A percentile compares a stretch with the other conserved stretches of the same genome.
phyloP scores from a whole-genome alignment of 2,888 invertebrate genomes.

The Hoplodrina ambigua region DNA sequence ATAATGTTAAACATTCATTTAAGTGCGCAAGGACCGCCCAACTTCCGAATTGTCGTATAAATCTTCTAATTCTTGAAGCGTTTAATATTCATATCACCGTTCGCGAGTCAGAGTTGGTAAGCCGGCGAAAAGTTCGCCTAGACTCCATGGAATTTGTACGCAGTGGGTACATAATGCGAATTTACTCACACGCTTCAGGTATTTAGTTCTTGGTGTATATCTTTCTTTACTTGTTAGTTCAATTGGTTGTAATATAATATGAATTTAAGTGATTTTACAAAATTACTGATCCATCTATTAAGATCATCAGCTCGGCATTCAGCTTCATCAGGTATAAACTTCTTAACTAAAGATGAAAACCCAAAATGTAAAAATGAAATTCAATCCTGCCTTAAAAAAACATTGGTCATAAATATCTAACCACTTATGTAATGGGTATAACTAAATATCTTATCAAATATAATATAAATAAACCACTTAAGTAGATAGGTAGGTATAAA shows the following conservation, averaged over 20 bases:
- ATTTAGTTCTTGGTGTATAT: not conserved
- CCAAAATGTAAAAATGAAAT: too few species aligned
- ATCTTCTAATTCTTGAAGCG: conserved; percentile 88
- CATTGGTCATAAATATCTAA: too few species aligned
- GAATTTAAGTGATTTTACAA: not conserved
- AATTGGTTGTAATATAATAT: too few species aligned
- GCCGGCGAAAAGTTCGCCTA: conserved; percentile 60
- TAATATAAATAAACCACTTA: too few species aligned
- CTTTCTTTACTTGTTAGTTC: not conserved
- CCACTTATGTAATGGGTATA: too few species aligned
- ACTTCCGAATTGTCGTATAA: conserved; percentile 88
- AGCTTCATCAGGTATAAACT: too few species aligned
- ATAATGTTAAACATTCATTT: conserved; percentile 91
- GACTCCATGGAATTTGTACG: conserved; percentile 46
- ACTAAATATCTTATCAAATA: too few species aligned
- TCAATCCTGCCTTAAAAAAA: too few species aligned
- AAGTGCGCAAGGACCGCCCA: conserved; percentile 81
- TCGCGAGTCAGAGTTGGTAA: conserved; percentile 65
- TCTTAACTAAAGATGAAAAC: too few species aligned
- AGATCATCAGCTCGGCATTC: too few species aligned
- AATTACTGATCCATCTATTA: too few species aligned
- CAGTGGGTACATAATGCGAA: conserved; percentile 41
- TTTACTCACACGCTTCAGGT: conserved; percentile 43
- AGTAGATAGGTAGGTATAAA: too few species aligned
- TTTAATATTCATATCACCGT: conserved; percentile 90